Evolutionary conservation across 1,140 invertebrate genomes (phyloP), one percentile per base, ranked within the genome.

Genomic region (Steinernema khuongi): DNA sequence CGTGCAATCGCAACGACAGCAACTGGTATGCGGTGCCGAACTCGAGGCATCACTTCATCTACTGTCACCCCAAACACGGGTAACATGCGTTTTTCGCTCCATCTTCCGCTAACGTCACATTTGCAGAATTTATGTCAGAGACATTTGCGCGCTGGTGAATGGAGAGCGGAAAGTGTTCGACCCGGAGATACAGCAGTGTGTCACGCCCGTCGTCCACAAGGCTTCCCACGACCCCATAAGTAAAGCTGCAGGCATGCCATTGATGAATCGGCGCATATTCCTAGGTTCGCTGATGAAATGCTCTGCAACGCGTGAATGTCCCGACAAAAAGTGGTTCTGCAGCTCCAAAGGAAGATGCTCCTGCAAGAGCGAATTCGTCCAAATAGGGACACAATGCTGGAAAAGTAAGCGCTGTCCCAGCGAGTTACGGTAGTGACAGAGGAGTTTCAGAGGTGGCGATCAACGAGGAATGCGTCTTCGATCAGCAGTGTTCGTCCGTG

Each of bases 381-480:
- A 74, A 74, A 67, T 74, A 22, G 73, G 73, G 26, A 74, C 73
- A 1, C 73, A 74, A 67, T 74, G 73, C 32, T 74, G 73, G 73
- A 71, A 71, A 67, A 74, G 70, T 74, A 1, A 18, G 71, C 72
- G 0, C 1, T 36, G 33, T 17, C 22, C 30, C 14, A 0, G 1
- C 31, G 1, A n/a, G 29, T 70, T 22, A n/a, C 30, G 1, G 31
- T 33, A 18, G 33, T 22, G 4, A 2, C 32, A 0, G 60, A 71
- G 19, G 67, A 18, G 17, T 18, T 11, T 73, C 69, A 31, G 32
- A 72, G 66, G 1, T 74, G 1, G 33, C 36, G 4, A 31, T 72
- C 41, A 73, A 60, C 31, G 73, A 74, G 44, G 70, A 74, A 73
- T 74, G 73, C 31, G 19, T 32, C 17, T 74, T 74, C 50, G 73